Evolutionary conservation across 2,797 vertebrate genomes (phyloP).

Genomic region (Oryzias dopingdopingensis): DNA sequence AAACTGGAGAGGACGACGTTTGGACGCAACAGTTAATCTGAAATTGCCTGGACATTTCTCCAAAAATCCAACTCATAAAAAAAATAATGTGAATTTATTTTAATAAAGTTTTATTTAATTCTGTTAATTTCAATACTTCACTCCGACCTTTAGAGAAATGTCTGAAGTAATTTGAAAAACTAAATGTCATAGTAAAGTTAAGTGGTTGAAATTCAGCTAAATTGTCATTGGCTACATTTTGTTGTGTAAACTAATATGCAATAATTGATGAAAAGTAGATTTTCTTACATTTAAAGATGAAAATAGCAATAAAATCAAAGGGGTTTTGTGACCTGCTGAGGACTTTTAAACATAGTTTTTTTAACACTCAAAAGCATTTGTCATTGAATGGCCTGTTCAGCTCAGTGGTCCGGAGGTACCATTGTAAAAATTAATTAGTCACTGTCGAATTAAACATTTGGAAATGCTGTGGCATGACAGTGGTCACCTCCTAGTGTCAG

Average conservation of each 20-base stretch:
- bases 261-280: too few species aligned
- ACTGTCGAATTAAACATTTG: conserved; percentile 1
- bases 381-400: conserved; percentile 6
- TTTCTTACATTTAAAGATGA: too few species aligned
- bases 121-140: not conserved
- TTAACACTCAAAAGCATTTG: not conserved
- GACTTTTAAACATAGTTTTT: not conserved
- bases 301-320: too few species aligned
- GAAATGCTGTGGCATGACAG: too few species aligned
- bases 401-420: conserved; percentile 11
- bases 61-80: not conserved
- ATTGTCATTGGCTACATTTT: too few species aligned
- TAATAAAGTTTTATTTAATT: not conserved
- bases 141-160: too few species aligned
- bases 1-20: not conserved
- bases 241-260: too few species aligned
- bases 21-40: not conserved
- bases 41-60: not conserved
- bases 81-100: not conserved
- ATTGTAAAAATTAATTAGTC: conserved; percentile 21
- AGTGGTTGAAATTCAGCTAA: too few species aligned
- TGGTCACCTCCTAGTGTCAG: too few species aligned
- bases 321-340: not conserved
- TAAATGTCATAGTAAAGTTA: too few species aligned
- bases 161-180: too few species aligned